phyloP scores from a whole-genome alignment of 2,888 invertebrate species.

The Troglohyphantes excavatus region DNA sequence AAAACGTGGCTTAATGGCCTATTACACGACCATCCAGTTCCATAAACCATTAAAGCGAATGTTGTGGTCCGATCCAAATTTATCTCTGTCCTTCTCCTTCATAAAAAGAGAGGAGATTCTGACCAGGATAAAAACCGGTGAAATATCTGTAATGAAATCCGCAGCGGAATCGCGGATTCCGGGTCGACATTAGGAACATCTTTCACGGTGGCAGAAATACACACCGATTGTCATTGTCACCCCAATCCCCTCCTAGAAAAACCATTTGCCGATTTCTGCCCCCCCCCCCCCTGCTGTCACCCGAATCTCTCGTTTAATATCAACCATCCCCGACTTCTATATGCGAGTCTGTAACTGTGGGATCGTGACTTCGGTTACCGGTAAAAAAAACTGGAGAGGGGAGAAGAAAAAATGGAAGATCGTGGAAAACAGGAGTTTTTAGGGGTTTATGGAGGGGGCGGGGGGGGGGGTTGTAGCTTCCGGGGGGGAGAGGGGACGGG shows the following conservation, averaged over 20 bases:
- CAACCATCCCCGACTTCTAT: constrained; percentile 31
- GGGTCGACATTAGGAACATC: constrained; percentile 53
- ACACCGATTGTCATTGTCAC: constrained; percentile 55
- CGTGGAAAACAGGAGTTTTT: constrained; percentile 54
- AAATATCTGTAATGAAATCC: constrained; percentile 62
- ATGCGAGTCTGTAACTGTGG: constrained; percentile 3
- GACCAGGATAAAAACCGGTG: constrained; percentile 40
- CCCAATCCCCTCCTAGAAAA: constrained; percentile 27
- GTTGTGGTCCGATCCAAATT: constrained; percentile 11
- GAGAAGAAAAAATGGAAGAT: constrained; percentile 14
- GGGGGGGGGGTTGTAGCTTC: constrained; percentile 37
- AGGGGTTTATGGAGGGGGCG: constrained; percentile 23
- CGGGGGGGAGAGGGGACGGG: constrained; percentile 29
- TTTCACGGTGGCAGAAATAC: constrained; percentile 40
- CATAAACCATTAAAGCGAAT: constrained; percentile 28
- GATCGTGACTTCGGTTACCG: not conserved
- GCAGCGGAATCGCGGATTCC: not conserved
- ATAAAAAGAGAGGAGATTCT: constrained; percentile 34
- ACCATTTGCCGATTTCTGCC: constrained; percentile 61
- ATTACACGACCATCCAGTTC: not conserved
- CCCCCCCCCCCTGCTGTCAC: constrained; percentile 7
- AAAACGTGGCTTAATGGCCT: constrained; percentile 4
- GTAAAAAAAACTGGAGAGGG: constrained; percentile 7
- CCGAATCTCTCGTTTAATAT: constrained; percentile 64
- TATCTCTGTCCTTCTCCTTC: constrained; percentile 1